These are phyloP conservation scores for Caenorhabditis drosophilae DNA, from an alignment of 2,888 invertebrate species.

Conservation along the genomic window DNA sequence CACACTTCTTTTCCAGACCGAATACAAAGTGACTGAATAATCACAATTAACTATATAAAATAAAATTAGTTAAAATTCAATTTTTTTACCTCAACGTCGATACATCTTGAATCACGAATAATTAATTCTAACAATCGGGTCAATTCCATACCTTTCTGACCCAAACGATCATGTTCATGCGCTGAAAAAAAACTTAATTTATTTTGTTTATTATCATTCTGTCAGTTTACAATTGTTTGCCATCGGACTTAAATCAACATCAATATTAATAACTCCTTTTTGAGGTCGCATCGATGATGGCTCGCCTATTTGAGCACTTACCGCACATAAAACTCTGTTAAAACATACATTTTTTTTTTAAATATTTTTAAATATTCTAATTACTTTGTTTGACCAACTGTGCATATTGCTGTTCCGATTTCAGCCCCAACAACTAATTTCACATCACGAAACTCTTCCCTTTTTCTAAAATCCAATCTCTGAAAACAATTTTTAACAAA, in stretches of 20 bases:
- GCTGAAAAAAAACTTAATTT: constrained; percentile 18
- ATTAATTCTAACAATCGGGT: constrained; percentile 71
- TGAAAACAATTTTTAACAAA: constrained; percentile 6
- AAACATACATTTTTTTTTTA: background rate
- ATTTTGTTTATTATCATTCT: background rate
- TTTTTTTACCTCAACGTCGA: constrained; percentile 73
- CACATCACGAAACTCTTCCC: constrained; percentile 51
- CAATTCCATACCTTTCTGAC: constrained; percentile 75
- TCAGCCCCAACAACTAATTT: constrained; percentile 48
- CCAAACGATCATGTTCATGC: constrained; percentile 52
- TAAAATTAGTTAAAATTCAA: too few relatives aligned
- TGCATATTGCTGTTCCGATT: constrained; percentile 51
- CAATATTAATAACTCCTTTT: constrained; percentile 50
- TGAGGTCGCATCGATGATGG: constrained; percentile 46
- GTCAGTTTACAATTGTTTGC: constrained; percentile 36
- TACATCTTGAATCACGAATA: constrained; percentile 73
- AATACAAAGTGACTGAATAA: constrained; percentile 83
- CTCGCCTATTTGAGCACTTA: constrained; percentile 45
- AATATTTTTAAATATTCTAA: too few relatives aligned
- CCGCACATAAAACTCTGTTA: constrained; percentile 51
- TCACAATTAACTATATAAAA: too few relatives aligned
- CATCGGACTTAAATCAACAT: constrained; percentile 58
- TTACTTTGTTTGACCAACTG: constrained; percentile 53
- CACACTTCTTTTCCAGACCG: constrained; percentile 75
- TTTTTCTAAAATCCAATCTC: constrained; percentile 47